phyloP scores from a whole-genome alignment of 1,140 invertebrate genomes.

The Aphelenchoides fujianensis region DNA sequence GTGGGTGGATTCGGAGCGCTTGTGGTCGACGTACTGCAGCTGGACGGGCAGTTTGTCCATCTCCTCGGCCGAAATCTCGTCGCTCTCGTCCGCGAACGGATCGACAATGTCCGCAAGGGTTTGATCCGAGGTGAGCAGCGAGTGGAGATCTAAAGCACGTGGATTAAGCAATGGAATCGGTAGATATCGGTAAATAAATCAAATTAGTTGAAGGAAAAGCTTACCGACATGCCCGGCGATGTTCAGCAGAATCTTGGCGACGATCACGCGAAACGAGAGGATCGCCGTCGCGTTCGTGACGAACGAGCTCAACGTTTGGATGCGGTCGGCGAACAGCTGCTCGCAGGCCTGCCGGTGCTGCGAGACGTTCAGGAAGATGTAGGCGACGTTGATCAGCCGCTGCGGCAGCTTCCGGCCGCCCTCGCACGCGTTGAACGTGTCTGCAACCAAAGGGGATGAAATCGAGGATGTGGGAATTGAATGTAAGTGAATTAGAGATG shows the following conservation, averaged over 20 bases:
- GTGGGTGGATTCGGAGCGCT: background rate
- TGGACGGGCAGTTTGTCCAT: slow-evolving; percentile 15
- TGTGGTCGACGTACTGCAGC: slow-evolving; percentile 19
- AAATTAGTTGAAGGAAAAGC: no score
- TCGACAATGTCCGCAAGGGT: slow-evolving; percentile 5
- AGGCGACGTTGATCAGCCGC: slow-evolving; percentile 3
- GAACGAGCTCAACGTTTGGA: background rate
- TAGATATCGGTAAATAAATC: no score
- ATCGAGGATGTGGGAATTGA: no score
- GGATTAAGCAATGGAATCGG: background rate
- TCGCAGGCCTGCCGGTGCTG: slow-evolving; percentile 1
- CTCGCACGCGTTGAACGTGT: slow-evolving; percentile 12
- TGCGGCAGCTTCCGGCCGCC: background rate
- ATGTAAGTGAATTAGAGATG: no score
- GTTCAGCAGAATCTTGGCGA: slow-evolving; percentile 10
- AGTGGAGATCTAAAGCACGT: background rate
- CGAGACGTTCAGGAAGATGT: slow-evolving; percentile 13
- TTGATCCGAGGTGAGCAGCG: background rate
- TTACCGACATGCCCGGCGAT: slow-evolving; percentile 9
- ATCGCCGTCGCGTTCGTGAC: background rate
- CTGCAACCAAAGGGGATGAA: no score
- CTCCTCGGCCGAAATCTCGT: slow-evolving; percentile 5
- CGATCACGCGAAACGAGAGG: background rate
- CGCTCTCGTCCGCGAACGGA: slow-evolving; percentile 10
- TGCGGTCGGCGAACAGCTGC: slow-evolving; percentile 13